A percentile compares a stretch with the other conserved stretches of the same genome.
Conservation (phyloP, 2,113 vertebrate genomes). For the Rhizomys pruinosus region DNA sequence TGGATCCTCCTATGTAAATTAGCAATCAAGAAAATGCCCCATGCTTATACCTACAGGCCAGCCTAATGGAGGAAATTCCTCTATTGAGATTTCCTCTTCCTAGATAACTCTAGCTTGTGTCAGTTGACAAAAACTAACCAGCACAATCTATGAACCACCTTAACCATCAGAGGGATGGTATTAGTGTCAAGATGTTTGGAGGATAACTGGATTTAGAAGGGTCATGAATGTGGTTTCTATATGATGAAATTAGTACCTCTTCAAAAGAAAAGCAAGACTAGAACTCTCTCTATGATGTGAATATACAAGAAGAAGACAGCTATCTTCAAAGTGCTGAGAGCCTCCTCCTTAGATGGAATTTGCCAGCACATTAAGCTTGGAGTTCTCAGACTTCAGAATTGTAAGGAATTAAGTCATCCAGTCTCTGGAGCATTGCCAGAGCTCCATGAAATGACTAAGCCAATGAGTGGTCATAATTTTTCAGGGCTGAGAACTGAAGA, state of each 20-base stretch:
- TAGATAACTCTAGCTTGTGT: too few species aligned
- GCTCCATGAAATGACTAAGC: background rate
- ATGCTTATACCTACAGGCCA: too few species aligned
- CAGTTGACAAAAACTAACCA: too few species aligned
- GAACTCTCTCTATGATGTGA: background rate
- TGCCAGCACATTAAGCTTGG: background rate
- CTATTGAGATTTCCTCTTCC: too few species aligned
- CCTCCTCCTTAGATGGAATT: too few species aligned
- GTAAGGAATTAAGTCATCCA: background rate
- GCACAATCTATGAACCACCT: background rate
- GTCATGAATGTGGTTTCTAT: background rate
- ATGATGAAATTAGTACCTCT: background rate
- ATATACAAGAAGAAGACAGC: background rate
- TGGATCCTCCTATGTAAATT: too few species aligned
- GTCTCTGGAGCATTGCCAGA: background rate
- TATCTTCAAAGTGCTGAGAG: background rate
- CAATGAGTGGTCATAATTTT: background rate
- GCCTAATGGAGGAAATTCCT: too few species aligned
- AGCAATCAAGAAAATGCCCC: too few species aligned
- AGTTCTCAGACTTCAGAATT: background rate
- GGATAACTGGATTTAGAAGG: background rate
- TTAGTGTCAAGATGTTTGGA: background rate
- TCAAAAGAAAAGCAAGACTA: background rate
- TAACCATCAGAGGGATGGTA: background rate
- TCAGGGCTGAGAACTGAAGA: background rate